These are phyloP conservation scores for Chionis minor DNA, from an alignment of 2,113 vertebrate species.

Conservation along the genomic window DNA sequence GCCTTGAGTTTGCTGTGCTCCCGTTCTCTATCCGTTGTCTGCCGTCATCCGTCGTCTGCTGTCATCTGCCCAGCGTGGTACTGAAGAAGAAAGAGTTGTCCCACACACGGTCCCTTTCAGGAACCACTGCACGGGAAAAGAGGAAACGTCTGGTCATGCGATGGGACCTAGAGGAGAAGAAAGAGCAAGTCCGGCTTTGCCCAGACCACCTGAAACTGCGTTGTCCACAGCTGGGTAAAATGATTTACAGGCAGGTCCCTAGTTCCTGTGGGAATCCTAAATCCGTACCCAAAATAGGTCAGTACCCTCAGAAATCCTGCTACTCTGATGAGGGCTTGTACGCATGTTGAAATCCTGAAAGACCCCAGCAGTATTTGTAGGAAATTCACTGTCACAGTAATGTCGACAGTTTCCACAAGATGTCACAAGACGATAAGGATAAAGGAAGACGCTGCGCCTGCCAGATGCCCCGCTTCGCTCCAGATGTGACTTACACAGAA, in stretches of 20 bases:
- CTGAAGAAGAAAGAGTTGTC: background rate
- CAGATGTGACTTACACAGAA: background rate
- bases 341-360: background rate
- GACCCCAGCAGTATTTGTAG: rapidly evolving
- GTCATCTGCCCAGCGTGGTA: background rate
- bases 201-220: background rate
- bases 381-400: background rate
- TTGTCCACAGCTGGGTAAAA: background rate
- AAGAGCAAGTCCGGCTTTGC: background rate
- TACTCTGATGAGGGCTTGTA: background rate
- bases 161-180: background rate
- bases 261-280: background rate
- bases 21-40: background rate
- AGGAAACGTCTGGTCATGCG: background rate
- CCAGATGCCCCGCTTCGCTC: background rate
- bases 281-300: background rate
- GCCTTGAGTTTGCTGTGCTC: background rate
- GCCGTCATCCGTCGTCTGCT: background rate
- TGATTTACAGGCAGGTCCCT: background rate
- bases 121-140: background rate
- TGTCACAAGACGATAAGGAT: background rate
- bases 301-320: background rate
- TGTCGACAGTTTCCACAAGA: constrained; percentile 24
- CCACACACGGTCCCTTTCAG: background rate
- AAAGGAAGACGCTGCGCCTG: background rate